Percentiles rank a stretch among this genome's conserved stretches.
These are phyloP conservation scores for Scomber colias DNA, from an alignment of 2,113 vertebrate genomes.

Conservation along the genomic window DNA sequence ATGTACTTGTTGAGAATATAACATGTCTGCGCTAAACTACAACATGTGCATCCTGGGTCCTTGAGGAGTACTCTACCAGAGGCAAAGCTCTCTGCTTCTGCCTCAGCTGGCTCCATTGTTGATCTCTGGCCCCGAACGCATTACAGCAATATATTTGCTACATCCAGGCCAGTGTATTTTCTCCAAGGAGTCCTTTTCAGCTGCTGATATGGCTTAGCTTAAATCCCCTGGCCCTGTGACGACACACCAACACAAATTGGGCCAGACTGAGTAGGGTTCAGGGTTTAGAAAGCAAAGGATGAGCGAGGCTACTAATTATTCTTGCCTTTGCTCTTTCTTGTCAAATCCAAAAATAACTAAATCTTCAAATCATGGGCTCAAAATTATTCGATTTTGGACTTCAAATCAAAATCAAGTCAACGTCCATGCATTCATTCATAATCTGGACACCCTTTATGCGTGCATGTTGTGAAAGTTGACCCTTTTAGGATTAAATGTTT, in stretches of 20 bases:
- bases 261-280: constrained; percentile 47
- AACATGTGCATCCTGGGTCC: constrained; percentile 50
- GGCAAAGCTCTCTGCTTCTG: constrained; percentile 53
- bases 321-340: constrained; percentile 15
- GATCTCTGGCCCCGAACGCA: constrained; percentile 63
- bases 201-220: constrained; percentile 70
- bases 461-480: constrained; percentile 11
- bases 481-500: constrained; percentile 42
- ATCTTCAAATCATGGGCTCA: constrained; percentile 13
- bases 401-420: background rate
- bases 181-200: constrained; percentile 64
- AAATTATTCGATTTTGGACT: background rate
- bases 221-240: constrained; percentile 67
- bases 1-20: constrained; percentile 41
- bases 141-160: constrained; percentile 62
- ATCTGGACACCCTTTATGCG: background rate
- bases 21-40: constrained; percentile 56
- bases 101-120: constrained; percentile 60
- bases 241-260: constrained; percentile 61
- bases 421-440: constrained; percentile 1
- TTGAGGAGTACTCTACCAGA: constrained; percentile 56
- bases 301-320: constrained; percentile 48
- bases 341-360: constrained; percentile 23
- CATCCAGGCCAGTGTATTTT: constrained; percentile 67
- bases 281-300: constrained; percentile 51